A percentile compares a stretch with the other conserved stretches of the same genome.
Conservation (phyloP, 2,888 invertebrate species). For the Nysson spinosus region DNA sequence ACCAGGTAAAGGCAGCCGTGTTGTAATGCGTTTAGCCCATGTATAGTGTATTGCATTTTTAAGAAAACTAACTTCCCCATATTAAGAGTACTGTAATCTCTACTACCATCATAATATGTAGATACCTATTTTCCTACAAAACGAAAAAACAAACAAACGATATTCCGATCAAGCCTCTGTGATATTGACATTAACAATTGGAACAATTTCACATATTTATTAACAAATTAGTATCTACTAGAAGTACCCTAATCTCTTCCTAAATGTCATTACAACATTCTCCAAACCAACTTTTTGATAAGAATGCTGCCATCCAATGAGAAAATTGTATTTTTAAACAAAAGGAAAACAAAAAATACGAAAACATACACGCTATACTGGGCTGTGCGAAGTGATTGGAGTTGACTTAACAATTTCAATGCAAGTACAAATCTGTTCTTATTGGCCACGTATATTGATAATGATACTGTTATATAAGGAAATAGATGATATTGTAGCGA, state of each 20-base stretch:
- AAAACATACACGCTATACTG: conserved; percentile 76
- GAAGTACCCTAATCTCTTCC: conserved; percentile 66
- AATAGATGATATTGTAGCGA: conserved; percentile 73
- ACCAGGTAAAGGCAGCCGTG: conserved; percentile 74
- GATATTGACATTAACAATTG: conserved; percentile 75
- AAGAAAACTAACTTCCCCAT: conserved; percentile 62
- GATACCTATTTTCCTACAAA: conserved; percentile 77
- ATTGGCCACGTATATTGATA: conserved; percentile 77
- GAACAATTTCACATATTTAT: conserved; percentile 73
- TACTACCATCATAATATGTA: conserved; percentile 73
- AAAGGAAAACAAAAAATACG: conserved; percentile 69
- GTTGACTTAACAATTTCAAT: conserved; percentile 78
- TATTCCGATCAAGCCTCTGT: conserved; percentile 77
- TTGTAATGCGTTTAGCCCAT: conserved; percentile 77
- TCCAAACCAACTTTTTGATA: conserved; percentile 75
- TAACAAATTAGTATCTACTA: conserved; percentile 67
- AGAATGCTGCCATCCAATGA: conserved; percentile 73
- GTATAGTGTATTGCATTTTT: conserved; percentile 77
- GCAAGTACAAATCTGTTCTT: conserved; percentile 78
- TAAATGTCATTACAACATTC: conserved; percentile 76
- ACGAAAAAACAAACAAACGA: too few relatives aligned
- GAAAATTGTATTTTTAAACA: conserved; percentile 75
- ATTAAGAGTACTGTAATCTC: conserved; percentile 61
- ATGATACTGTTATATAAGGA: conserved; percentile 72
- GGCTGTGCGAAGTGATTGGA: conserved; percentile 77